Conservation (phyloP, 2,113 vertebrate genomes). For the Aspiorhynchus laticeps region DNA sequence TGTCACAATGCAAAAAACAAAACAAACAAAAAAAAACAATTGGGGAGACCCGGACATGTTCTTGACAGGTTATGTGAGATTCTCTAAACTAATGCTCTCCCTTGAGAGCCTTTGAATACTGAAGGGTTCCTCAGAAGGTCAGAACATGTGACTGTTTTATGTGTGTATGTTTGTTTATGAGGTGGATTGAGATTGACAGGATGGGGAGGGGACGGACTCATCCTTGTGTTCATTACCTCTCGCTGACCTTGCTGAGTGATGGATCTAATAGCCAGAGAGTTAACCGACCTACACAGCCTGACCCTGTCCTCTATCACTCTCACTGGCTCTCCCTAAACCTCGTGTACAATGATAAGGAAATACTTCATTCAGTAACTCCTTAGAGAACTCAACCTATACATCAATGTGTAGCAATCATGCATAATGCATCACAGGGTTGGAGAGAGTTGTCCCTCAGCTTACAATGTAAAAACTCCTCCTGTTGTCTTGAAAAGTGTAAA, state of each 20-base stretch:
- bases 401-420: conserved; percentile 22
- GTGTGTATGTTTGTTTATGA: conserved; percentile 54
- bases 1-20: background rate
- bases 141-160: conserved; percentile 51
- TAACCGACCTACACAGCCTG: conserved; percentile 65
- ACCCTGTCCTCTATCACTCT: conserved; percentile 62
- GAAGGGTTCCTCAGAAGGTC: conserved; percentile 50
- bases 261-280: conserved; percentile 76
- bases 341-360: conserved; percentile 45
- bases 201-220: conserved; percentile 42
- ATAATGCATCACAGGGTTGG: background rate
- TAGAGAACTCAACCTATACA: conserved; percentile 10
- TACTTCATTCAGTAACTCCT: conserved; percentile 40
- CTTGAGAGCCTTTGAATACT: conserved; percentile 46
- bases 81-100: background rate
- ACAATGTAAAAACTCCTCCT: background rate
- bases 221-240: conserved; percentile 80
- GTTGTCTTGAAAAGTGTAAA: background rate
- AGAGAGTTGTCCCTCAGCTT: background rate
- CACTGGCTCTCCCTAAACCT: conserved; percentile 50
- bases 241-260: conserved; percentile 79
- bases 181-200: conserved; percentile 49
- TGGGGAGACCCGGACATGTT: background rate
- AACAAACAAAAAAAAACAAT: background rate
- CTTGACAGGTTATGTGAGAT: conserved; percentile 7